Percentiles rank a stretch among this genome's conserved stretches.
Evolutionary conservation across 2,888 invertebrate species (phyloP).

Genomic region (Dynastes tityus): DNA sequence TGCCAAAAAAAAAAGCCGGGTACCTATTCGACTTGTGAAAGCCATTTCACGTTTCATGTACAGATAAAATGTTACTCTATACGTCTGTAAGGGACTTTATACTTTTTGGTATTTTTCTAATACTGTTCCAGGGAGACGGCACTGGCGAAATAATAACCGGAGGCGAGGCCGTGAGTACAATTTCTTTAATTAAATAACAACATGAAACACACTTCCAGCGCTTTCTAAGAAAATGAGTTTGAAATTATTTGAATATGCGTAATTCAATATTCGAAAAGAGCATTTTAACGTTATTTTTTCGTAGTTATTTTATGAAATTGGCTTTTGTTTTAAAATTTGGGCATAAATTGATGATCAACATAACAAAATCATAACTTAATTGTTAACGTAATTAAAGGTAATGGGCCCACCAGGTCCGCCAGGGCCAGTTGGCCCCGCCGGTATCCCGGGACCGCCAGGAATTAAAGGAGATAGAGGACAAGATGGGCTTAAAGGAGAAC

Average conservation of each 20-base stretch:
- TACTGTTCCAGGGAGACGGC: constrained; percentile 83
- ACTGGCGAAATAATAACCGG: constrained; percentile 84
- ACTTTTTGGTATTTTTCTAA: constrained; percentile 50
- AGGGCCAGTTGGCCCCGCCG: constrained; percentile 81
- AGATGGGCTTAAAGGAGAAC: constrained; percentile 87
- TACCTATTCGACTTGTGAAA: constrained; percentile 31
- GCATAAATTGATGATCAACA: not conserved
- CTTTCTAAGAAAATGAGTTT: not conserved
- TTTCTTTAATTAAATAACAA: constrained; percentile 56
- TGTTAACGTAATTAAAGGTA: constrained; percentile 66
- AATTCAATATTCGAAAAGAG: too few species aligned
- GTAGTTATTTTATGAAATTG: constrained; percentile 15
- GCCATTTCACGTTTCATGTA: constrained; percentile 33
- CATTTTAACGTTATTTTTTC: not conserved
- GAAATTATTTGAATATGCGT: too few species aligned
- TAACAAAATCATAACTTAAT: constrained; percentile 21
- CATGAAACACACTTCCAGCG: too few species aligned
- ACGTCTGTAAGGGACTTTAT: constrained; percentile 30
- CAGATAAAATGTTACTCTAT: constrained; percentile 45
- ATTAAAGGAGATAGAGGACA: constrained; percentile 90
- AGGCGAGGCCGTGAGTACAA: constrained; percentile 79
- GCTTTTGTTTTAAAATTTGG: constrained; percentile 15
- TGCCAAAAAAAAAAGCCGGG: constrained; percentile 24
- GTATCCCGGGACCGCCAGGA: constrained; percentile 88
- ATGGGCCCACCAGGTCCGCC: constrained; percentile 84